Base-by-base conservation (phyloP, 2,888 invertebrate genomes). In the Sisyra terminalis region DNA sequence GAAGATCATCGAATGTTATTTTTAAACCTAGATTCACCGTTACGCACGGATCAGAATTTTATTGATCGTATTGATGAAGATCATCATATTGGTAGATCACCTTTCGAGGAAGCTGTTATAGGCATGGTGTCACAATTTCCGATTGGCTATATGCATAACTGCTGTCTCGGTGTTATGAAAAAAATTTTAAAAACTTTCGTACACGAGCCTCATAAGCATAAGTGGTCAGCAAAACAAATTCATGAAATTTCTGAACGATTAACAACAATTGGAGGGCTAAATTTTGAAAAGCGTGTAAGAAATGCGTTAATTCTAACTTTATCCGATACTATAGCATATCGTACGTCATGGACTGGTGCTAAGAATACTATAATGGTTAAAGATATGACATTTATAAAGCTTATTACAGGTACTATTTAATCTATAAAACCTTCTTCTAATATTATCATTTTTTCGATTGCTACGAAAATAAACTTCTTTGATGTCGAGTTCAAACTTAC, bases 171-270 rank as follows among this genome's bases (percentile, higher is more conserved):
- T 8, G 8, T 29, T 29, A 29, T 29, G 30, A 29, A 29, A 29
- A 29, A 29, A 29, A 29, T 29, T 29, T 29, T 29, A 29, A 29
- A n/a, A 3, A 38, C 38, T 3, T 16, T 16, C 9, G 38, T 14
- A 38, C 9, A 16, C 11, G 38, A 10, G 17, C 15, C 18, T 17
- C 16, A 38, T 35, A 10, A 9, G 2, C 14, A 35, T 17, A 38
- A 38, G 38, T 38, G 15, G 16, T 38, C 38, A 38, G 38, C 16
- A 16, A 38, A 38, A 38, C 15, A 16, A 17, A 38, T 17, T 38
- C 17, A 38, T 16, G 39, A 29, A 35, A 38, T 48, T 14, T 43
- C 45, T 30, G 39, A 29, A 11, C 36, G 16, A 18, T 37, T 45
- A 16, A 39, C 29, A 40, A n/a, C n/a, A 29, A 29, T 29, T 29